These are phyloP conservation scores for Chrysomela aeneicollis DNA, from an alignment of 2,888 invertebrate genomes.

Conservation along the genomic window DNA sequence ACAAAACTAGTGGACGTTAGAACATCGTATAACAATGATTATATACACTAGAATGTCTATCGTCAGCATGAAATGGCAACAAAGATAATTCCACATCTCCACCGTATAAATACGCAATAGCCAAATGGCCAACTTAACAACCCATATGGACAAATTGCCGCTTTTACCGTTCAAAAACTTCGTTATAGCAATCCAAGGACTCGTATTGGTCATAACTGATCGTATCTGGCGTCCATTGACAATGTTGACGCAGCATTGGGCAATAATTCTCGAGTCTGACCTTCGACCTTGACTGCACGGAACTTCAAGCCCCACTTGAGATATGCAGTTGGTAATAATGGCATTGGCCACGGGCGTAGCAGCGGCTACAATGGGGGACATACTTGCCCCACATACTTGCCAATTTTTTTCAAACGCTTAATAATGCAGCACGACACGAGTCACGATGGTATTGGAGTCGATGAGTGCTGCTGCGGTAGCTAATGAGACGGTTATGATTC, in stretches of 20 bases:
- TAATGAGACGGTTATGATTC: too few species aligned
- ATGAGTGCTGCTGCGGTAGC: too few species aligned
- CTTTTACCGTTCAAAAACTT: conserved; percentile 16
- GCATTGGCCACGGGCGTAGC: conserved; percentile 30
- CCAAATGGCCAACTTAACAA: conserved; percentile 15
- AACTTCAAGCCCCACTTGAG: conserved; percentile 51
- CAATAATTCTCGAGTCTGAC: conserved; percentile 41
- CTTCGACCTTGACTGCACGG: conserved; percentile 54
- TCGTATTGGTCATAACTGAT: conserved; percentile 20
- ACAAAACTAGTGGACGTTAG: too few species aligned
- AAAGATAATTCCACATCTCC: too few species aligned
- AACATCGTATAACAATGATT: too few species aligned
- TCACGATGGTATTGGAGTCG: too few species aligned
- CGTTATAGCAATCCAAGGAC: conserved; percentile 13
- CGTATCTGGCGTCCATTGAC: conserved; percentile 26
- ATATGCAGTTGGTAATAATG: conserved; percentile 43
- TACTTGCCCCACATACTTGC: neutral
- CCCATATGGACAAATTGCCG: conserved; percentile 17
- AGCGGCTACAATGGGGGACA: neutral
- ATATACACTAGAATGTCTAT: too few species aligned
- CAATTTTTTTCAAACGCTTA: too few species aligned
- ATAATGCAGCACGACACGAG: too few species aligned
- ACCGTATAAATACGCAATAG: too few species aligned
- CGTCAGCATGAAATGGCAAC: too few species aligned
- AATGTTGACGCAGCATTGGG: conserved; percentile 27